These are phyloP conservation scores for Zosterops borbonicus DNA, from an alignment of 2,113 vertebrate species.

Conservation along the genomic window DNA sequence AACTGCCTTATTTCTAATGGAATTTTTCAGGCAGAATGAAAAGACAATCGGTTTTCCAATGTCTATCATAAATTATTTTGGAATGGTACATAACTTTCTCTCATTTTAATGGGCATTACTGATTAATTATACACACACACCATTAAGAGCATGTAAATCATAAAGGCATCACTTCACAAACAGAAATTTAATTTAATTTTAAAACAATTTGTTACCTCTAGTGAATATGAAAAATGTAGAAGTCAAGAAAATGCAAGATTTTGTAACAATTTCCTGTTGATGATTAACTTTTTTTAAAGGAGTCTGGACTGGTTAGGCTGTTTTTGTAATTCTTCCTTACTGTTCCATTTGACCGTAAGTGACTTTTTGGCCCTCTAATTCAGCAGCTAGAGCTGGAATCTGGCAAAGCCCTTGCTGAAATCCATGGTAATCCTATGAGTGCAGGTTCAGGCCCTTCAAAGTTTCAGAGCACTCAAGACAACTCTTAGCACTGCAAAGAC, in stretches of 20 bases:
- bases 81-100: not conserved
- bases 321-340: not conserved
- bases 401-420: not conserved
- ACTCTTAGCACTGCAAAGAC: not conserved
- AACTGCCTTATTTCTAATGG: not conserved
- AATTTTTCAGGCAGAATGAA: not conserved
- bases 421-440: not conserved
- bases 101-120: not conserved
- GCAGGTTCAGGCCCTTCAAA: not conserved
- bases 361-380: not conserved
- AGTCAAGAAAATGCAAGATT: not conserved
- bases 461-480: not conserved
- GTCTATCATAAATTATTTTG: not conserved
- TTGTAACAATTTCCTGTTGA: not conserved
- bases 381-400: not conserved
- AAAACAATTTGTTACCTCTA: not conserved
- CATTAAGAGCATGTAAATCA: not conserved
- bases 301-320: not conserved
- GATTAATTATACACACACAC: not conserved
- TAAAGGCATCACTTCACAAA: slow-evolving; percentile 11
- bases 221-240: not conserved
- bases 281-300: not conserved
- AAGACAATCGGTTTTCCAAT: not conserved
- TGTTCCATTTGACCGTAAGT: not conserved
- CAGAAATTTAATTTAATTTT: not conserved